A percentile compares a stretch with the other conserved stretches of the same genome.
Evolutionary conservation across 2,888 invertebrate species (phyloP).

Genomic region (Macaria notata): DNA sequence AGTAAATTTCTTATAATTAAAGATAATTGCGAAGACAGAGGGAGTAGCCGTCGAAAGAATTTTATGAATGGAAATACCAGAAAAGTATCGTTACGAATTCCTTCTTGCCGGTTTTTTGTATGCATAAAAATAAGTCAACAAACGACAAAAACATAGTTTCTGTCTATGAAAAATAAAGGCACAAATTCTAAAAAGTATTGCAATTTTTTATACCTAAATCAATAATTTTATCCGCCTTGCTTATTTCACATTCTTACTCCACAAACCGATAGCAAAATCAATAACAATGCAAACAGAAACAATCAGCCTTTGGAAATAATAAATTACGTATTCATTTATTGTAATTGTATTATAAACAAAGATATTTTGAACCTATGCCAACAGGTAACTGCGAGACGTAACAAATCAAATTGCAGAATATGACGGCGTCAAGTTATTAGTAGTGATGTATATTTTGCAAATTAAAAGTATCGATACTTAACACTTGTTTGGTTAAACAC

Average conservation of each 20-base stretch:
- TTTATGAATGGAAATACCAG: too few relatives aligned
- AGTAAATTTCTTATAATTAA: too few relatives aligned
- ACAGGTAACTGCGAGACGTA: slow-evolving; percentile 38
- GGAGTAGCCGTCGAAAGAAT: too few relatives aligned
- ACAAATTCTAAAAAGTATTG: background rate
- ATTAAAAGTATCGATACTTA: background rate
- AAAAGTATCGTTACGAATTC: too few relatives aligned
- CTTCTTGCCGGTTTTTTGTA: too few relatives aligned
- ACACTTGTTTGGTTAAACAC: too few relatives aligned
- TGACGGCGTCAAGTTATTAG: slow-evolving; percentile 38
- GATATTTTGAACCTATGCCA: slow-evolving; percentile 40
- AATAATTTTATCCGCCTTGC: background rate
- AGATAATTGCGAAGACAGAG: too few relatives aligned
- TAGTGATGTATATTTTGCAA: slow-evolving; percentile 3
- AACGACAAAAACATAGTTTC: too few relatives aligned
- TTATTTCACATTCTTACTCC: background rate
- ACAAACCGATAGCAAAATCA: slow-evolving; percentile 11
- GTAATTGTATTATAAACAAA: slow-evolving; percentile 34
- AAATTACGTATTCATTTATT: slow-evolving; percentile 29
- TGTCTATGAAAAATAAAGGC: too few relatives aligned
- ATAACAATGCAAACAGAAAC: slow-evolving; percentile 19
- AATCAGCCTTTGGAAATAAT: slow-evolving; percentile 14
- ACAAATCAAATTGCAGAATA: slow-evolving; percentile 46
- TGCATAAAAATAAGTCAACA: too few relatives aligned
- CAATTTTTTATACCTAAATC: too few relatives aligned